Evolutionary conservation across 2,113 vertebrate species (phyloP), one percentile per base, ranked within the genome.

Genomic region (Aphyosemion australe): DNA sequence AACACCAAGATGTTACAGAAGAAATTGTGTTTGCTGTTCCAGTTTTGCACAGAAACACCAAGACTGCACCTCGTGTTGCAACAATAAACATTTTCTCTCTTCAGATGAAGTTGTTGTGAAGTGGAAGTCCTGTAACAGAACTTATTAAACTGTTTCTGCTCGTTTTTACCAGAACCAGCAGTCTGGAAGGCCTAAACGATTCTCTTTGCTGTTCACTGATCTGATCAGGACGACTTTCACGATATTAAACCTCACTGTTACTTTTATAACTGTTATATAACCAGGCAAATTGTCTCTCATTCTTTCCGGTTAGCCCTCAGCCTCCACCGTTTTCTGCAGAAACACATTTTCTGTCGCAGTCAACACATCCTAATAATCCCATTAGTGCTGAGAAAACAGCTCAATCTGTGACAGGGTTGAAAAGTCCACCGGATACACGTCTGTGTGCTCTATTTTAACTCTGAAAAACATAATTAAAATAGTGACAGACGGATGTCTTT

Each of bases 161-260:
- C 10, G 51, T 50, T 72, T 58, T 13, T 42, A 51, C 71, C 18
- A 43, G 61, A 13, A 34, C 21, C 34, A 13, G 19, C 39, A 19
- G 20, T 54, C 59, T 55, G 65, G 6, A 52, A 57, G 58, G 12
- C 26, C 56, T 69, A 53, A 62, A 62, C 59, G 32, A 61, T 55
- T 34, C 18, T 32, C 21, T 11, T 34, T 34, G 26, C 37, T 61
- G 59, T 13, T 52, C 32, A 54, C 12, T 15, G 57, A 73, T 66
- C 20, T 1, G 41, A 78, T 83, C 74, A 64, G 61, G 78, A 54
- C 53, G 39, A 62, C 56, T 74, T 41, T 41, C 50, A 58, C 31
- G 5, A 56, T 66, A 73, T 65, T 12, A 67, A 53, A 63, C n/a
- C 31, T 32, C n/a, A 34, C 53, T 13, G 13, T 58, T 56, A 1